phyloP scores from a whole-genome alignment of 2,113 vertebrate genomes.

The Suncus etruscus region DNA sequence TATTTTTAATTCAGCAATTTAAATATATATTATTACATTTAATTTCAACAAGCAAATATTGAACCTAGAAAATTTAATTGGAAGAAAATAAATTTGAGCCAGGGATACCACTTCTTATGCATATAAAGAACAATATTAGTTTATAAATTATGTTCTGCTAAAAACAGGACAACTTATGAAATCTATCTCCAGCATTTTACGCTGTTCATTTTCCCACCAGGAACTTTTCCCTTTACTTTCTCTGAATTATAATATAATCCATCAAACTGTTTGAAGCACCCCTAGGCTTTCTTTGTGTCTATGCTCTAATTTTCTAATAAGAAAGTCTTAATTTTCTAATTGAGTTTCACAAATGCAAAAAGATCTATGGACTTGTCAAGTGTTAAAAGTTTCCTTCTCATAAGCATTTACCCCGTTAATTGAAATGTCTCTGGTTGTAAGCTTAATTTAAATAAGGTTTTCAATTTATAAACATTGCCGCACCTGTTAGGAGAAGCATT shows the following conservation, averaged over 20 bases:
- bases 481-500: conserved; percentile 80
- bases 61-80: not conserved
- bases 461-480: conserved; percentile 79
- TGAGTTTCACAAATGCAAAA: conserved; percentile 72
- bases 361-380: conserved; percentile 65
- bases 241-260: conserved; percentile 56
- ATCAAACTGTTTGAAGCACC: conserved; percentile 32
- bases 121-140: not conserved
- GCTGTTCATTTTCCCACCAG: not conserved
- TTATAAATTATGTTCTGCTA: conserved; percentile 20
- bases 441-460: conserved; percentile 81
- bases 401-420: conserved; percentile 71
- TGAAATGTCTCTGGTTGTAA: conserved; percentile 76
- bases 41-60: not conserved
- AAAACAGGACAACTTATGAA: not conserved
- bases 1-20: not conserved
- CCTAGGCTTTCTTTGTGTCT: conserved; percentile 56
- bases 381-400: conserved; percentile 47
- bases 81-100: not conserved
- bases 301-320: conserved; percentile 59
- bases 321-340: conserved; percentile 58
- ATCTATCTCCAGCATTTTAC: not conserved
- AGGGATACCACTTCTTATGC: not conserved
- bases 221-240: not conserved
- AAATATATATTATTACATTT: not conserved